Evolutionary conservation across 1,140 invertebrate genomes (phyloP).

Genomic region (Zaprionus ghesquierei): DNA sequence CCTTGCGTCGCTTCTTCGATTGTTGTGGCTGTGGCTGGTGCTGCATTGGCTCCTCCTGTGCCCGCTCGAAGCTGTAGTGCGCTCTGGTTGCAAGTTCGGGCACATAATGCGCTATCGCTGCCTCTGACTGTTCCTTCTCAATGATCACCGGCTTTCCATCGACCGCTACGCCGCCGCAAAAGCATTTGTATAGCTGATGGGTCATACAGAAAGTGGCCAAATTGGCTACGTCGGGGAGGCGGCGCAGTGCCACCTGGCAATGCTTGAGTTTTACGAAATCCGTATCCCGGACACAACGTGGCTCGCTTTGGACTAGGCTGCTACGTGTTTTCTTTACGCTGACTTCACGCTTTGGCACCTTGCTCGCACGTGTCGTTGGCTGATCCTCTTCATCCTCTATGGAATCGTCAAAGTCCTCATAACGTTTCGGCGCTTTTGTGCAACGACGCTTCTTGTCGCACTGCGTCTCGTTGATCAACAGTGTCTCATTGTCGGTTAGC

Average conservation of each 20-base stretch:
- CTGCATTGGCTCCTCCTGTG: conserved; percentile 33
- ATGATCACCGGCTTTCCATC: conserved; percentile 70
- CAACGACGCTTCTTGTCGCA: conserved; percentile 77
- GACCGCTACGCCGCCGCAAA: conserved; percentile 59
- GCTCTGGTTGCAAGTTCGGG: conserved; percentile 55
- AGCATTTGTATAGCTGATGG: conserved; percentile 80
- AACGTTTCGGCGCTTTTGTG: conserved; percentile 77
- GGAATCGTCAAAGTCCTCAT: conserved; percentile 71
- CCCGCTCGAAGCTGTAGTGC: conserved; percentile 71
- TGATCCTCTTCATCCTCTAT: conserved; percentile 50
- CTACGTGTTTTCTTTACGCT: background rate
- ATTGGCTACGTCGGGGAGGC: conserved; percentile 59
- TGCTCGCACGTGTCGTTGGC: background rate
- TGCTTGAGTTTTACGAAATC: conserved; percentile 65
- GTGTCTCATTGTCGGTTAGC: conserved; percentile 75
- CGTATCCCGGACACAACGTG: conserved; percentile 54
- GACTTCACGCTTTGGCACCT: background rate
- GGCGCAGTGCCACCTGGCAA: conserved; percentile 59
- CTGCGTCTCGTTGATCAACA: conserved; percentile 75
- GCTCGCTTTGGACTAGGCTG: conserved; percentile 5
- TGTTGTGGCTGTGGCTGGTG: background rate
- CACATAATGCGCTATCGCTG: conserved; percentile 30
- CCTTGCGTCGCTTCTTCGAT: conserved; percentile 45
- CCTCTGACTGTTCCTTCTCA: conserved; percentile 58
- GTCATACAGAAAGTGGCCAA: conserved; percentile 77